These are phyloP conservation scores for Ceratosolen solmsi DNA, from an alignment of 1,140 invertebrate species.

Conservation along the genomic window DNA sequence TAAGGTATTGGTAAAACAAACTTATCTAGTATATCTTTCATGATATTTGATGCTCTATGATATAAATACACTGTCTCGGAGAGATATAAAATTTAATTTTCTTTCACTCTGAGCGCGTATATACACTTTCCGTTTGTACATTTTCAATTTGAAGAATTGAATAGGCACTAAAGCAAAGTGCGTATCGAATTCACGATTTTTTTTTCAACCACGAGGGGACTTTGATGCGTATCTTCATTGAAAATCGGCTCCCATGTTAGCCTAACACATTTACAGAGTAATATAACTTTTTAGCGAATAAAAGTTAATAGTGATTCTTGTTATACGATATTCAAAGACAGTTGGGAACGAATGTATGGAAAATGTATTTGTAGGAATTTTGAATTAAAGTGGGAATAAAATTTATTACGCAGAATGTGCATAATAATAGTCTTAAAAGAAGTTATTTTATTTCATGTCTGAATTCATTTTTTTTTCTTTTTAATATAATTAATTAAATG, in stretches of 20 bases:
- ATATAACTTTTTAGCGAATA: background rate
- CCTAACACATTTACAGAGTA: background rate
- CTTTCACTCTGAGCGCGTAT: background rate
- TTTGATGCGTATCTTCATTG: background rate
- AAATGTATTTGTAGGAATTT: background rate
- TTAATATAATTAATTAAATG: too few species aligned
- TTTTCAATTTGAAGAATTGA: background rate
- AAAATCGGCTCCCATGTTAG: background rate
- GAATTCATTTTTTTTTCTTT: background rate
- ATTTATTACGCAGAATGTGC: background rate
- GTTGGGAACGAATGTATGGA: background rate
- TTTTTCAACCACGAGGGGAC: background rate
- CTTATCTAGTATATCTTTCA: background rate
- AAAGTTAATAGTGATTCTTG: background rate
- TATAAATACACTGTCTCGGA: background rate
- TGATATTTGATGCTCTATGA: background rate
- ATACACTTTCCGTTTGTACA: background rate
- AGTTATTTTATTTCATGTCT: too few species aligned
- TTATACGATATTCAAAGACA: background rate
- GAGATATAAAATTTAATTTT: conserved; percentile 8
- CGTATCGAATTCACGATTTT: background rate
- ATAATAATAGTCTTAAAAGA: too few species aligned
- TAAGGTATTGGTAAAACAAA: conserved; percentile 7
- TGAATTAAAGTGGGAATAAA: background rate
- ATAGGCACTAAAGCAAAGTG: background rate